phyloP scores from a whole-genome alignment of 2,113 vertebrate genomes.

The Ardeotis arabs region DNA sequence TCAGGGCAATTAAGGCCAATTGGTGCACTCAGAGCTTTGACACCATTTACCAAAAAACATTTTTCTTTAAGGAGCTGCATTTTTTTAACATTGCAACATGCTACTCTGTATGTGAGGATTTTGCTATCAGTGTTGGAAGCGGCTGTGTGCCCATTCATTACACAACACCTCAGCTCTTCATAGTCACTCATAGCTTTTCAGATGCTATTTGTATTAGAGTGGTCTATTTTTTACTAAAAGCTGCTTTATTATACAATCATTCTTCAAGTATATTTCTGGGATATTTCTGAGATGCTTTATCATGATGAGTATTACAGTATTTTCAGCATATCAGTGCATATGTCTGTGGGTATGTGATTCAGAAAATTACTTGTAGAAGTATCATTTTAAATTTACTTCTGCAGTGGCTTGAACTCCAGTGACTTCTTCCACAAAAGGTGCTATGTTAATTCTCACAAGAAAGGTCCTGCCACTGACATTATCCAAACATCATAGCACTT shows the following conservation, averaged over 20 bases:
- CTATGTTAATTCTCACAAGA: too few species aligned
- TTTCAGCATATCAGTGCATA: fast-evolving
- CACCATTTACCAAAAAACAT: fast-evolving
- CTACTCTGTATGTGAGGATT: fast-evolving
- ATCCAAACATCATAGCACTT: fast-evolving
- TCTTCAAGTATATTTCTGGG: background rate
- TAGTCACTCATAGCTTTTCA: fast-evolving
- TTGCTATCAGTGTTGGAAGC: background rate
- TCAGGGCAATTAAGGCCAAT: background rate
- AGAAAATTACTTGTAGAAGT: background rate
- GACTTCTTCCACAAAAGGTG: background rate
- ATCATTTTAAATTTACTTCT: background rate
- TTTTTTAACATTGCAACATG: fast-evolving
- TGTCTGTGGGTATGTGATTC: background rate
- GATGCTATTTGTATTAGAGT: fast-evolving
- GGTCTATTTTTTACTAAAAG: fast-evolving
- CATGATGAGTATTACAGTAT: fast-evolving
- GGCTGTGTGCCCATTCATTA: fast-evolving
- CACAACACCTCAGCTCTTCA: fast-evolving
- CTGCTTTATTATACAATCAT: fast-evolving
- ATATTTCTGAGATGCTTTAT: fast-evolving
- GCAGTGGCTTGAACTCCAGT: fast-evolving
- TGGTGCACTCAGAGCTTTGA: background rate
- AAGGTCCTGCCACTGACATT: fast-evolving
- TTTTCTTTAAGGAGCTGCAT: too few species aligned